phyloP scores from a whole-genome alignment of 2,113 vertebrate species.

The Sus scrofa region DNA sequence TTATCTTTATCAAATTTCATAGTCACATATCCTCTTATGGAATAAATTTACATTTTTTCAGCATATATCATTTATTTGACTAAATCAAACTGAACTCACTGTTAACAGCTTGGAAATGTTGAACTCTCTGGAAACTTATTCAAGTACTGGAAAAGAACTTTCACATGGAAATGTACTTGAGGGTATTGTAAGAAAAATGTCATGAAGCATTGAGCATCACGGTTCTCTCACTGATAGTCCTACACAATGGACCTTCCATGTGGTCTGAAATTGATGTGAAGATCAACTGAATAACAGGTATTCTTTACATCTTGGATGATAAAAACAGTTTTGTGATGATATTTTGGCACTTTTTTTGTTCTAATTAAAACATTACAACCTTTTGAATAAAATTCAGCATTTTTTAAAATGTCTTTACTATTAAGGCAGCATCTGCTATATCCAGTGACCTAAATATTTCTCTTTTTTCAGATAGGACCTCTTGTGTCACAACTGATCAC shows the following conservation, averaged over 20 bases:
- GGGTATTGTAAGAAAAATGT: neutral
- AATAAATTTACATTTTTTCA: neutral
- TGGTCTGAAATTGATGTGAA: neutral
- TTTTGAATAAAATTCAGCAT: neutral
- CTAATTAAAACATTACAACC: neutral
- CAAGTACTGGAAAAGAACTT: neutral
- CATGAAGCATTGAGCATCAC: neutral
- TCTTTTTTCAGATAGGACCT: neutral
- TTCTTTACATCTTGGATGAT: neutral
- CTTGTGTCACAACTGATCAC: slow-evolving; percentile 33
- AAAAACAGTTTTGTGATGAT: neutral
- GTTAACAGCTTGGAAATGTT: neutral
- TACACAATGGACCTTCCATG: neutral
- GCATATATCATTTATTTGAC: neutral
- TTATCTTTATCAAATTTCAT: neutral
- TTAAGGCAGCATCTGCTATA: neutral
- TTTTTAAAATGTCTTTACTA: neutral
- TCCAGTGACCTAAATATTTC: neutral
- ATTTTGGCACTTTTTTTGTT: neutral
- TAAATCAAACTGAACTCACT: neutral
- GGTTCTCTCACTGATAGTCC: neutral
- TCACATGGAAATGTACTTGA: neutral
- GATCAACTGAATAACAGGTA: neutral
- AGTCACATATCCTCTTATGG: neutral
- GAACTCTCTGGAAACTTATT: neutral